Conservation (phyloP, 2,113 vertebrate genomes). For the Columba janthina region DNA sequence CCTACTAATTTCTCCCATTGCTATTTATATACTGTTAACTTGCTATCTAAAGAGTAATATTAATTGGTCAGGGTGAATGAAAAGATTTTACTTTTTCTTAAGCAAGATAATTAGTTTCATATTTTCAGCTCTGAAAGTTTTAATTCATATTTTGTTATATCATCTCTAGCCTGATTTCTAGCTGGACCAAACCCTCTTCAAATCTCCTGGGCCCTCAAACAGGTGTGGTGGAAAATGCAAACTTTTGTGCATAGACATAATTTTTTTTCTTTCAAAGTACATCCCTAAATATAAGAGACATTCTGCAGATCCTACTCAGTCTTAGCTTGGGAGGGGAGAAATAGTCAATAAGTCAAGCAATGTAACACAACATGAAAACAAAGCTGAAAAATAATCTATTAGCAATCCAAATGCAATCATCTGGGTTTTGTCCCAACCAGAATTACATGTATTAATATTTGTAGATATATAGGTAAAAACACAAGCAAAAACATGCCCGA, state of each 20-base stretch:
- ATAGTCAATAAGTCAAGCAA: not conserved
- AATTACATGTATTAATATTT: not conserved
- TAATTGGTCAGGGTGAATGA: not conserved
- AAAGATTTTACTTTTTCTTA: not conserved
- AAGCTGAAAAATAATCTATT: not conserved
- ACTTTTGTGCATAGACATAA: rapidly evolving
- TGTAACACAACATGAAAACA: not conserved
- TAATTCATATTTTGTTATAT: not conserved
- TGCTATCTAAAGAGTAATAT: not conserved
- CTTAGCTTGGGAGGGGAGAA: not conserved
- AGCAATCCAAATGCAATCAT: not conserved
- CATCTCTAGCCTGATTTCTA: not conserved
- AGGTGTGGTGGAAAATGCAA: not conserved
- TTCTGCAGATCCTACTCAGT: not conserved
- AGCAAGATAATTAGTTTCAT: not conserved
- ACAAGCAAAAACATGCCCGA: not conserved
- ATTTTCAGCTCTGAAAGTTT: not conserved
- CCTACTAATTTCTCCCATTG: not conserved
- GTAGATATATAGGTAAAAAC: not conserved
- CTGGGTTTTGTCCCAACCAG: not conserved
- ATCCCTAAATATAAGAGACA: not conserved
- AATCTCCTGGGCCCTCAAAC: not conserved
- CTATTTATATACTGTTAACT: not conserved
- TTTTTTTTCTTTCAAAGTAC: not conserved
- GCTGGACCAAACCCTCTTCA: not conserved